Percentiles rank a stretch among this genome's conserved stretches.
Conservation (phyloP, 2,888 invertebrate species). For the Dasysyrphus tricinctus region DNA sequence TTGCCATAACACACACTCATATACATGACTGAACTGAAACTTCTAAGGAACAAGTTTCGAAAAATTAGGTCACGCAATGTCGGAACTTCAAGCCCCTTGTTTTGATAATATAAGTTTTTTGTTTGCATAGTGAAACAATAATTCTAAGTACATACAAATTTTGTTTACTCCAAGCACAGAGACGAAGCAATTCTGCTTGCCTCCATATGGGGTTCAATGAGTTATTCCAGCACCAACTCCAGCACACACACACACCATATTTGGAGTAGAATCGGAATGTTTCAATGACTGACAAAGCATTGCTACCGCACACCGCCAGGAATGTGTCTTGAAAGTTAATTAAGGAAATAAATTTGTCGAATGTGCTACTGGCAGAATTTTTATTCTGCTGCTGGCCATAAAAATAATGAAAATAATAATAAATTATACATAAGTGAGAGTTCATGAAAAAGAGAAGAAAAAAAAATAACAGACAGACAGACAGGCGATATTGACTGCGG, state of each 20-base stretch:
- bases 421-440: constrained; percentile 19
- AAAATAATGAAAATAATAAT: constrained; percentile 26
- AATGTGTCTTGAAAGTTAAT: constrained; percentile 68
- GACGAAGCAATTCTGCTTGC: not conserved
- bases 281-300: not conserved
- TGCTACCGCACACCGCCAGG: not conserved
- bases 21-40: not conserved
- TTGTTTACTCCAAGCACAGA: not conserved
- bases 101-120: constrained; percentile 34
- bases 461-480: not conserved
- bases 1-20: not conserved
- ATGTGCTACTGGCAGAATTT: constrained; percentile 45
- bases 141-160: constrained; percentile 27
- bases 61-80: constrained; percentile 58
- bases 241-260: constrained; percentile 22
- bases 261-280: constrained; percentile 31
- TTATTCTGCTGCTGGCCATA: constrained; percentile 31
- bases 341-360: constrained; percentile 60
- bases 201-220: constrained; percentile 26
- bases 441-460: not conserved
- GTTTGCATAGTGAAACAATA: constrained; percentile 40
- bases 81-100: constrained; percentile 24
- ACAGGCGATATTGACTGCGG: not conserved
- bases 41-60: constrained; percentile 18
- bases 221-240: constrained; percentile 3